phyloP scores from a whole-genome alignment of 2,888 invertebrate species.

The Bimastos eiseni region DNA sequence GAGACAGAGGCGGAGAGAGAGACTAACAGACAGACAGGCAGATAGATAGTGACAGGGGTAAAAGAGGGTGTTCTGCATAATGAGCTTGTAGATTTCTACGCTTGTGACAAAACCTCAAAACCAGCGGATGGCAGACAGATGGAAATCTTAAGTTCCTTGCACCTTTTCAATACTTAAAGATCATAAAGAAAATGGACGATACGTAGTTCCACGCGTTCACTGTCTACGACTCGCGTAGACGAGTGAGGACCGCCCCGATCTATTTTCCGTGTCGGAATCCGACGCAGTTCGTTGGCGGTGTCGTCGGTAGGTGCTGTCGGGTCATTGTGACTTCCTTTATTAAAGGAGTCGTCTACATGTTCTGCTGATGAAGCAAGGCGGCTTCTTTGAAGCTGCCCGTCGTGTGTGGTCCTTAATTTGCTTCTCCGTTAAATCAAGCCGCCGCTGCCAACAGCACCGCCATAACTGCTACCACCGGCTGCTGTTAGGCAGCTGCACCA shows the following conservation, averaged over 20 bases:
- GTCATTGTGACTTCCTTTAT: neutral
- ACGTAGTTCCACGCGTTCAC: neutral
- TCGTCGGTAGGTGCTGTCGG: neutral
- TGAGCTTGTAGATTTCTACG: too few species aligned
- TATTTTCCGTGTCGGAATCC: neutral
- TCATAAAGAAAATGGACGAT: neutral
- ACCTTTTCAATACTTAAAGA: too few species aligned
- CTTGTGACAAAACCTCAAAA: too few species aligned
- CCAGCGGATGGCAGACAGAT: too few species aligned
- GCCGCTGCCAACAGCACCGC: neutral
- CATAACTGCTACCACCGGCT: too few species aligned
- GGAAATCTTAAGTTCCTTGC: too few species aligned
- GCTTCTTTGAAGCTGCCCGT: neutral
- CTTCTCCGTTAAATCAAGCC: neutral
- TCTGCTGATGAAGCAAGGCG: neutral
- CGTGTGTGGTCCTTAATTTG: neutral
- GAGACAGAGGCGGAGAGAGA: too few species aligned
- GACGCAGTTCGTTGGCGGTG: neutral
- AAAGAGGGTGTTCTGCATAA: too few species aligned
- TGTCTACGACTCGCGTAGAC: neutral
- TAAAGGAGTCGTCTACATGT: neutral
- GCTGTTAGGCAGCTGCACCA: neutral
- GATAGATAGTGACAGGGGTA: too few species aligned
- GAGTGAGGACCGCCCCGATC: neutral
- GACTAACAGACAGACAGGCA: too few species aligned